Evolutionary conservation across 2,113 vertebrate species (phyloP), one percentile per base, ranked within the genome.

Genomic region (Cervus canadensis): DNA sequence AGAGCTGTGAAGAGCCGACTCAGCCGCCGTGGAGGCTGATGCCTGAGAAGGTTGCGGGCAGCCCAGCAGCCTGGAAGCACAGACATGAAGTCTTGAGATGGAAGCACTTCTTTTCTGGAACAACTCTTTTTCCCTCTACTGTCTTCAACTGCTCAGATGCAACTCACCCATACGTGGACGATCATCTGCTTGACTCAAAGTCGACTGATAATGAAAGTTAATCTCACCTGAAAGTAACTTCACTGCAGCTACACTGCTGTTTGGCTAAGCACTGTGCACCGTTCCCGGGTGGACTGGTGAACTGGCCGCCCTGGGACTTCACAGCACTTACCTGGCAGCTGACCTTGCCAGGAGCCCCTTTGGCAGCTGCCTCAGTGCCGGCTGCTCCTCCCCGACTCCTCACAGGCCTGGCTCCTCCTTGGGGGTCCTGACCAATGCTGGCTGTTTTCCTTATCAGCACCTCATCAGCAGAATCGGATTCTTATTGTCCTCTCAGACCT

Each of bases 161-260:
- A 2, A 30, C 54, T 14, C 54, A 79, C 71, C 30, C 56, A 36
- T 14, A 8, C 16, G 0, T 0, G 14, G 43, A 7, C 2, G 3
- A 10, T 26, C 56, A 5, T 1, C 74, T 48, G 9, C 89, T 60
- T 13, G 4, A 13, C 56, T 60, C 28, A 19, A 17, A 36, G 56
- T 6, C 3, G 9, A 28, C 89, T 8, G 15, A 36, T 7, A 19
- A 28, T 4, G 36, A 76, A 76, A 25, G 40, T 28, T 59, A 17
- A 21, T 8, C 43, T 50, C 43, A 5, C 45, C 56, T 45, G 45
- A 45, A 57, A 90, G 30, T 2, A 25, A 5, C 52, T 85, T 45
- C 36, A 10, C 0, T 0, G 56, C 43, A 13, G 48, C 23, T 9
- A 17, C 56, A 60, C 40, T 1, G 3, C 21, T 2, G 3, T 7